Percentiles rank a stretch among this genome's conserved stretches.
These are phyloP conservation scores for Crocidura indochinensis DNA, from an alignment of 2,797 vertebrate species.

Conservation along the genomic window DNA sequence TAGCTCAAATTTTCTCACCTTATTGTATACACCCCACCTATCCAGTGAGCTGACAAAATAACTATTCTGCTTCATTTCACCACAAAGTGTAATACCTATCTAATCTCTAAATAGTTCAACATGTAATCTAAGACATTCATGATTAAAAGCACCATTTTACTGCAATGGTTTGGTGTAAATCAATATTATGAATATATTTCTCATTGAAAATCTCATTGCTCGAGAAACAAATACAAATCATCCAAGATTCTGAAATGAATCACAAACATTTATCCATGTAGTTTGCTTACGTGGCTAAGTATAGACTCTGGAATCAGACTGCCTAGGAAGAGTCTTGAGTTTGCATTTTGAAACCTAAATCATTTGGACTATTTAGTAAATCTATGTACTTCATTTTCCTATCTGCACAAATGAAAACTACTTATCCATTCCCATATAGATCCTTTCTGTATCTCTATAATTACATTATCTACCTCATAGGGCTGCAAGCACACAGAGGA, in stretches of 20 bases:
- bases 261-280: neutral
- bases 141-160: neutral
- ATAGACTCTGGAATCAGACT: neutral
- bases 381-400: neutral
- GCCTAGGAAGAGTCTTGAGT: neutral
- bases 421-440: too few species aligned
- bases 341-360: neutral
- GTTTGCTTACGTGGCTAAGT: neutral
- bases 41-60: neutral
- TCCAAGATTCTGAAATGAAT: neutral
- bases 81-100: neutral
- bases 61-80: neutral
- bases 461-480: neutral
- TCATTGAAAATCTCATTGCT: constrained; percentile 21
- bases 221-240: neutral
- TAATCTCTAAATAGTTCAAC: constrained; percentile 26
- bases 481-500: neutral
- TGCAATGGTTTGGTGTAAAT: constrained; percentile 29
- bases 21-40: neutral
- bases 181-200: neutral
- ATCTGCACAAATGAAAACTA: too few species aligned
- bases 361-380: neutral
- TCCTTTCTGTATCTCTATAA: neutral
- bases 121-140: neutral
- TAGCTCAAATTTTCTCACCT: neutral